A percentile compares a stretch with the other conserved stretches of the same genome.
Evolutionary conservation across 2,797 vertebrate species (phyloP).

Genomic region (Hipposideros larvatus): DNA sequence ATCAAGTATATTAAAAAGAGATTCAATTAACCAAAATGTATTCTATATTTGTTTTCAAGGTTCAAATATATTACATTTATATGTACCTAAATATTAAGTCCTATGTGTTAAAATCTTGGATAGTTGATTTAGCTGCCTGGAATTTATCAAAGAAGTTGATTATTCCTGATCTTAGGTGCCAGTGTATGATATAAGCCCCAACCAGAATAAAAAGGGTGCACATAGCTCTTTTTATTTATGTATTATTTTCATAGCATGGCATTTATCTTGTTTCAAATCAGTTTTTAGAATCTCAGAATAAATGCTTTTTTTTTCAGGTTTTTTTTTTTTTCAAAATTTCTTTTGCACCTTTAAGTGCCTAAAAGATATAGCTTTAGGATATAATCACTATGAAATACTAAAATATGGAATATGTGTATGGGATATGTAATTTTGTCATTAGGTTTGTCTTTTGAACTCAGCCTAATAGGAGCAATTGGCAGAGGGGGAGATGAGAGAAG

Average conservation of each 20-base stretch:
- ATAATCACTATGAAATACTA: not conserved
- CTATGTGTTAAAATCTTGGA: not conserved
- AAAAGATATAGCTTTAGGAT: not conserved
- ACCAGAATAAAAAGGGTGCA: not conserved
- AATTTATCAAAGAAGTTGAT: slow-evolving; percentile 14
- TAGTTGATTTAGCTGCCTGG: not conserved
- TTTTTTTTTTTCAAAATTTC: not conserved
- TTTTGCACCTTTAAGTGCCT: not conserved
- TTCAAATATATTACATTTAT: not conserved
- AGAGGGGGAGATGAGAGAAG: not conserved
- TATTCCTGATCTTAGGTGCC: not conserved
- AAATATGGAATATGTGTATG: not conserved
- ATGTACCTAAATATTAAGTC: not conserved
- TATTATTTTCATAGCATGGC: not conserved
- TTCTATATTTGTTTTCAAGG: slow-evolving; percentile 5
- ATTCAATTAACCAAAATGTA: not conserved
- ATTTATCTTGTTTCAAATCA: slow-evolving; percentile 15
- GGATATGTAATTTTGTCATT: not conserved
- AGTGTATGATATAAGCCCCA: not conserved
- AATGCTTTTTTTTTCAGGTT: not conserved
- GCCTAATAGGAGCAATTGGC: not conserved
- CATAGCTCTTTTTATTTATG: not conserved
- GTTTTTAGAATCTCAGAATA: slow-evolving; percentile 7
- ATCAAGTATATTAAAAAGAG: not conserved
- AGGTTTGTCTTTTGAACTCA: not conserved